Evolutionary conservation across 1,140 invertebrate genomes (phyloP).

Genomic region (Saccostrea cuccullata): DNA sequence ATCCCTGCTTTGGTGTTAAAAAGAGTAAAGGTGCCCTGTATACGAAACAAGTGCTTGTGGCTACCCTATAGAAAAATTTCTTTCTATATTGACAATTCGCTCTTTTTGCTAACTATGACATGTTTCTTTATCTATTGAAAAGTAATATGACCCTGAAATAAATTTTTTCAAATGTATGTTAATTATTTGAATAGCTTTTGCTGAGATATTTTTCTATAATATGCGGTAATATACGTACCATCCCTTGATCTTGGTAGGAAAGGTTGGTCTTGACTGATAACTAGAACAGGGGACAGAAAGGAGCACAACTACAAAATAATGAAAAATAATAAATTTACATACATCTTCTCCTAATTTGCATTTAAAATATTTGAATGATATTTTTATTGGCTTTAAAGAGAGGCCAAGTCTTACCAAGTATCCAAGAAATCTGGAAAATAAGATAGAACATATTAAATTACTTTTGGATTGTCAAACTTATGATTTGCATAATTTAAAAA

Average conservation of each 20-base stretch:
- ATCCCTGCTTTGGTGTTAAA: too few relatives aligned
- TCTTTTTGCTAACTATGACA: too few relatives aligned
- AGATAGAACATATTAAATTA: background rate
- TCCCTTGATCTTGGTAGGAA: background rate
- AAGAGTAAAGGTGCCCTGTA: too few relatives aligned
- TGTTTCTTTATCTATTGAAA: too few relatives aligned
- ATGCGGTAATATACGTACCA: background rate
- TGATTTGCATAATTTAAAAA: background rate
- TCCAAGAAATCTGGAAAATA: background rate
- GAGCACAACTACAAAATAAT: background rate
- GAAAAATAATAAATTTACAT: background rate
- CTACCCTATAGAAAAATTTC: too few relatives aligned
- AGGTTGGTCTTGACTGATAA: background rate
- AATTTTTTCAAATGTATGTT: too few relatives aligned
- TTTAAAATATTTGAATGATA: background rate
- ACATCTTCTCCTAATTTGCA: background rate
- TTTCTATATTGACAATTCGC: too few relatives aligned
- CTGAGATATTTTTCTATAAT: too few relatives aligned
- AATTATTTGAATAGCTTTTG: too few relatives aligned
- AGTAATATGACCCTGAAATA: too few relatives aligned
- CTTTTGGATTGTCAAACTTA: background rate
- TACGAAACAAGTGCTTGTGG: too few relatives aligned
- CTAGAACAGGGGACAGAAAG: background rate
- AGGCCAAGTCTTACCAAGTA: background rate
- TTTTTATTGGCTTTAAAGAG: background rate